Evolutionary conservation across 2,888 invertebrate genomes (phyloP).

Genomic region (Synanthedon myopaeformis): DNA sequence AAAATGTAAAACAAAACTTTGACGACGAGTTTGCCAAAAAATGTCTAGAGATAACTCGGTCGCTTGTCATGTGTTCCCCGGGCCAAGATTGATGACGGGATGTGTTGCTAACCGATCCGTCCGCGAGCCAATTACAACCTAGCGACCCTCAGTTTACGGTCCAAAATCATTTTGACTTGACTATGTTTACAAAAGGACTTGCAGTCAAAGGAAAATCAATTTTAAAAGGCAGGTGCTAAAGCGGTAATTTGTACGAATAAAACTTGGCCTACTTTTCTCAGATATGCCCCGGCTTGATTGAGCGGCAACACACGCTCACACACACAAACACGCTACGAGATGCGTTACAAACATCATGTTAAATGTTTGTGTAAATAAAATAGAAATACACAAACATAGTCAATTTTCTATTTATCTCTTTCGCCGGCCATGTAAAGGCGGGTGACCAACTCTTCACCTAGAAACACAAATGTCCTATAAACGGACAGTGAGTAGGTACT

Average conservation of each 20-base stretch:
- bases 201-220: conserved; percentile 15
- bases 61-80: conserved; percentile 20
- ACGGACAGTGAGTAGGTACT: no score
- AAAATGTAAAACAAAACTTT: conserved; percentile 17
- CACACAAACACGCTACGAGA: conserved; percentile 9
- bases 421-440: no score
- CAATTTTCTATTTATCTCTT: background rate
- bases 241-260: conserved; percentile 10
- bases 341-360: conserved; percentile 18
- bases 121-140: conserved; percentile 17
- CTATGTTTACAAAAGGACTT: conserved; percentile 1
- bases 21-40: conserved; percentile 23
- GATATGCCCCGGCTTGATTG: conserved; percentile 16
- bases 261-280: conserved; percentile 19
- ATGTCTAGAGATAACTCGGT: conserved; percentile 23
- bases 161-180: conserved; percentile 9
- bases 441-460: no score
- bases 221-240: conserved; percentile 11
- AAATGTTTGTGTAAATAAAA: conserved; percentile 26
- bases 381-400: conserved; percentile 1
- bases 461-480: no score
- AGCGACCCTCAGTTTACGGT: conserved; percentile 9
- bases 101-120: conserved; percentile 27
- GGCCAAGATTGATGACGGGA: conserved; percentile 22
- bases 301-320: conserved; percentile 13